Evolutionary conservation across 2,888 invertebrate genomes (phyloP).

Genomic region (Poecilus cupreus): DNA sequence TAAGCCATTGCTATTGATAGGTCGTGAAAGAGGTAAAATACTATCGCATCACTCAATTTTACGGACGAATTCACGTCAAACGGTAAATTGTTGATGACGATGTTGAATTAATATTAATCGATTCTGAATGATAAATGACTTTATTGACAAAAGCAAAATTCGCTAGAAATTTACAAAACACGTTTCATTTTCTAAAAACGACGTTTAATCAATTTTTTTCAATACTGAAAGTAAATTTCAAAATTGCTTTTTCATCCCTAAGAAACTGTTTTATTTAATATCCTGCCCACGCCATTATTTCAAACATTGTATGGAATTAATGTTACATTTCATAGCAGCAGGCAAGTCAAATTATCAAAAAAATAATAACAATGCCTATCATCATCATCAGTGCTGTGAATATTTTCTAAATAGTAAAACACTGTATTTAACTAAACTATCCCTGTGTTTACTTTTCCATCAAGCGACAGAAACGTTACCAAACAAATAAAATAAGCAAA

Average conservation of each 20-base stretch:
- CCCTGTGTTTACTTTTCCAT: slow-evolving; percentile 25
- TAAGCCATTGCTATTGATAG: slow-evolving; percentile 34
- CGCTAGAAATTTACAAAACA: slow-evolving; percentile 36
- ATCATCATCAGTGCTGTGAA: slow-evolving; percentile 3
- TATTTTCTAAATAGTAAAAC: slow-evolving; percentile 10
- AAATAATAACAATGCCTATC: neutral
- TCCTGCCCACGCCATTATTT: neutral
- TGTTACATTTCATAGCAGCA: neutral
- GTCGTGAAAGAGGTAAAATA: slow-evolving; percentile 42
- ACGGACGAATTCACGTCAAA: slow-evolving; percentile 54
- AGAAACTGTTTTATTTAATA: slow-evolving; percentile 34
- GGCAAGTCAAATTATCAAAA: slow-evolving; percentile 10
- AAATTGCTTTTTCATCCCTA: neutral
- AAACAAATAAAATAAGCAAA: slow-evolving; percentile 18
- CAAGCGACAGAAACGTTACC: neutral
- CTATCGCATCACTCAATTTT: slow-evolving; percentile 40
- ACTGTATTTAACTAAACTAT: slow-evolving; percentile 16
- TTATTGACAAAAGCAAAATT: slow-evolving; percentile 49
- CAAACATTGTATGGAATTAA: neutral
- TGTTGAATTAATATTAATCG: slow-evolving; percentile 59
- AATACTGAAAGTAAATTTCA: neutral
- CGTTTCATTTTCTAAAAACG: slow-evolving; percentile 42
- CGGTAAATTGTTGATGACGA: slow-evolving; percentile 51
- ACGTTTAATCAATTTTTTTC: slow-evolving; percentile 34
- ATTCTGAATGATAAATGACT: slow-evolving; percentile 51